Percentiles rank a stretch among this genome's conserved stretches.
Conservation (phyloP, 2,797 vertebrate species). For the Gymnoscopelus microlampas region DNA sequence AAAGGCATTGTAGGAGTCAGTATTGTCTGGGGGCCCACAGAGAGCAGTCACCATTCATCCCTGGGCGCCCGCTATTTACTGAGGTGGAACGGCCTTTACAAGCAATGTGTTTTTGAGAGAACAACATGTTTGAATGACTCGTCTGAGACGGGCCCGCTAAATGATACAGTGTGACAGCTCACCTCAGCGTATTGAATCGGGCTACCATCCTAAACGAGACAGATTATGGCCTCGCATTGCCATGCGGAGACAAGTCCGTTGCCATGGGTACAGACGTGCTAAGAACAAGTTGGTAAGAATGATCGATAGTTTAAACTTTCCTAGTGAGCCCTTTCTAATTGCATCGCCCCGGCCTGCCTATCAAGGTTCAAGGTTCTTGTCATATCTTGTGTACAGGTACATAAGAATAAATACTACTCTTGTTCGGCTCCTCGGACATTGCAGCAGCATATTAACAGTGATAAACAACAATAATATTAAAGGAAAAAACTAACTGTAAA, state of each 20-base stretch:
- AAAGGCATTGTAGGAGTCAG: slow-evolving; percentile 78
- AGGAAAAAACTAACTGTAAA: too few species aligned
- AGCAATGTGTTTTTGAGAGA: slow-evolving; percentile 62
- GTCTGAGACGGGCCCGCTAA: slow-evolving; percentile 44
- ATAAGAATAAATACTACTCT: too few species aligned
- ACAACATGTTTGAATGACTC: slow-evolving; percentile 55
- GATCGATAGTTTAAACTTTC: slow-evolving; percentile 1
- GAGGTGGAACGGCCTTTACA: slow-evolving; percentile 73
- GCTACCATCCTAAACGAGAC: slow-evolving; percentile 43
- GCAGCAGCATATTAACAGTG: too few species aligned
- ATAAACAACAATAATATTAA: too few species aligned
- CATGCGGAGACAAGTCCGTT: neutral
- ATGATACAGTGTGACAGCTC: slow-evolving; percentile 59
- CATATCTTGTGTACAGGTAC: too few species aligned
- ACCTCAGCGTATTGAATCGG: slow-evolving; percentile 38
- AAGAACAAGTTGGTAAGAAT: neutral
- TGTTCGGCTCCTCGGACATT: too few species aligned
- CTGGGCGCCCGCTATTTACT: slow-evolving; percentile 71
- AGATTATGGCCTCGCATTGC: slow-evolving; percentile 30
- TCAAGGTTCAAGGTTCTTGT: too few species aligned
- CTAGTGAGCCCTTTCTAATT: neutral
- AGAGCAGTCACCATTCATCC: slow-evolving; percentile 75
- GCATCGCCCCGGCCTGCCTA: neutral
- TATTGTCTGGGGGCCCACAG: slow-evolving; percentile 71
- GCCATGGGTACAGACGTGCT: slow-evolving; percentile 5